Base-by-base conservation (phyloP, 2,797 vertebrate species). In the Corythornis leucogaster region DNA sequence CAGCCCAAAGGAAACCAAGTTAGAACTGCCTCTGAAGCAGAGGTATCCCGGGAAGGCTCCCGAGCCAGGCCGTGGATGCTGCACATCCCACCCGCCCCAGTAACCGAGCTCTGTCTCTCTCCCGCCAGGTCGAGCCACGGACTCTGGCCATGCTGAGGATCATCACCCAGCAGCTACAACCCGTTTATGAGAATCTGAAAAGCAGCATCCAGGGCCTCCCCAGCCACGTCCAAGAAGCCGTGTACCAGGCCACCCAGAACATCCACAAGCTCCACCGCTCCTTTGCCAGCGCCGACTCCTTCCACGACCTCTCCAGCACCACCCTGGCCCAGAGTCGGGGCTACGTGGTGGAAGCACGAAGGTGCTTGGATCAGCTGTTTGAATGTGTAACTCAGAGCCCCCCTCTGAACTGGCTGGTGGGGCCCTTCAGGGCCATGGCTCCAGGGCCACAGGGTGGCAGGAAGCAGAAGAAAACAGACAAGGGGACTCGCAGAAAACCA, bases 371-470 rank as follows among this genome's bases (percentile, higher is more conserved):
- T 90, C 97, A 96, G 24, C 96, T 98, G 30, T 93, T 99, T 38
- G 98, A 98, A 17, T 99, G 98, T 10, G 97, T 99, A 8, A 92
- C 98, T 5, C 97, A 97, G 92, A 99, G 98, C 95, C 97, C 90
- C 0, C 99, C 99, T 2, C 96, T 99, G 33, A 99, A 97, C 84
- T 99, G 99, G 99, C 89, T 99, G 12, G 99, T 99, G 88, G 99
- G 99, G 38, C 99, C 99, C 35, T 99, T 99, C 54, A 97, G 97
- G 33, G 98, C 99, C 0, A 73, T 67, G 9, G 38, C 94, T 16
- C 3, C 48, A 0, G 92, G 31, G 74, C 88, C 89, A 26, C 87
- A 77, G 64, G 75, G 38, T 4, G 31, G 80, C 78, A 80, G 75
- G 19, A 95, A 95, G 53, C 85, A 93, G 31, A 8, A 78, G 22